Evolutionary conservation across 2,113 vertebrate species (phyloP).

Genomic region (Psammodynastes pulverulentus): DNA sequence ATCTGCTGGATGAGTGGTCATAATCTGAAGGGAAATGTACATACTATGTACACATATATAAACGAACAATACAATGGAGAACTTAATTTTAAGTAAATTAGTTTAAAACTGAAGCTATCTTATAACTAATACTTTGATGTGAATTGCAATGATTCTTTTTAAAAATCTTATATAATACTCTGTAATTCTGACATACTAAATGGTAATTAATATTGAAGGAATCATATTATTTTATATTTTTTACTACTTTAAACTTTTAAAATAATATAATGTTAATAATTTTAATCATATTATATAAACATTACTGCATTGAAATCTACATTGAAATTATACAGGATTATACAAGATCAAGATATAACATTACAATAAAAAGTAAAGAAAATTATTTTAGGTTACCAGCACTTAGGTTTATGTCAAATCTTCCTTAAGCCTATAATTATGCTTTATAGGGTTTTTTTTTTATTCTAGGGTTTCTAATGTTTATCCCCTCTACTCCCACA

Average conservation of each 20-base stretch:
- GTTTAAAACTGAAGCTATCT: neutral
- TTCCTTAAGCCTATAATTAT: neutral
- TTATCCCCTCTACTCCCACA: neutral
- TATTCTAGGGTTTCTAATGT: neutral
- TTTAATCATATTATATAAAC: neutral
- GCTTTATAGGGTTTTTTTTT: neutral
- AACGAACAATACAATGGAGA: neutral
- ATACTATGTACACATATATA: neutral
- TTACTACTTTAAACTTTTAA: neutral
- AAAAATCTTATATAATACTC: neutral
- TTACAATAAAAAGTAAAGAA: neutral
- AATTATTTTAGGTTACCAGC: neutral
- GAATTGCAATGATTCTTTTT: neutral
- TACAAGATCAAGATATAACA: neutral
- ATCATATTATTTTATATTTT: neutral
- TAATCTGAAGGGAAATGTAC: neutral
- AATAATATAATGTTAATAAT: neutral
- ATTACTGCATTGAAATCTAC: neutral
- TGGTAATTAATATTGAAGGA: neutral
- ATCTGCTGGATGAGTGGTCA: neutral
- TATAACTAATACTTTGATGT: neutral
- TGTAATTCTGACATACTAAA: neutral
- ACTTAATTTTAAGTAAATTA: neutral
- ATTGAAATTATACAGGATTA: neutral
- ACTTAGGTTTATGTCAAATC: neutral